These are phyloP conservation scores for Sympetrum striolatum DNA, from an alignment of 2,888 invertebrate genomes.

Conservation along the genomic window DNA sequence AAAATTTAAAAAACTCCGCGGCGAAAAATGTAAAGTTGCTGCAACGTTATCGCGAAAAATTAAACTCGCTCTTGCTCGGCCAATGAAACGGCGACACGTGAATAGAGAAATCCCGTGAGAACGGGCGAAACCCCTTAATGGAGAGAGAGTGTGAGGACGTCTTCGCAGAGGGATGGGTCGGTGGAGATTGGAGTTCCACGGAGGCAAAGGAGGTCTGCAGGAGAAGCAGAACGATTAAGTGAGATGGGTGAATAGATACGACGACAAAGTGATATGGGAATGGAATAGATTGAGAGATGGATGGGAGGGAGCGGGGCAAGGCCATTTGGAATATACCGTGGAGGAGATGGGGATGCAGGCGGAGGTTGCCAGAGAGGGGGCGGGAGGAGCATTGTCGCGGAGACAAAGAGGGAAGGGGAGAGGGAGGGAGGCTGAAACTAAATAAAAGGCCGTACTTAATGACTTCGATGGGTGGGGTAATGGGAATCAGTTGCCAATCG, in stretches of 20 bases:
- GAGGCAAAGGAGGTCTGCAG: neutral
- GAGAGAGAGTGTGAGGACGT: neutral
- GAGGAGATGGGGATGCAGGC: neutral
- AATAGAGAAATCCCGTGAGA: neutral
- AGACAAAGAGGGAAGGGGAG: neutral
- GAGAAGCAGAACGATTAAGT: neutral
- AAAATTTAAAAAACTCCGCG: too few species aligned
- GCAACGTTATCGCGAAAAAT: too few species aligned
- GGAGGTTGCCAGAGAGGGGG: neutral
- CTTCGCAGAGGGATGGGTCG: neutral
- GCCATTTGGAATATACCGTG: neutral
- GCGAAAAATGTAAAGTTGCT: too few species aligned
- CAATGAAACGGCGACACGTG: too few species aligned
- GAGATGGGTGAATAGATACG: neutral
- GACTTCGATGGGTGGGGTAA: slow-evolving; percentile 38
- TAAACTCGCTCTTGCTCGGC: too few species aligned
- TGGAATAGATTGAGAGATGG: neutral
- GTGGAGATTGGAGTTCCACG: neutral
- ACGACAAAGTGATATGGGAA: neutral
- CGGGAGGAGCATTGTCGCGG: neutral
- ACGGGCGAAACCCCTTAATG: neutral
- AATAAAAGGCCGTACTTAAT: slow-evolving; percentile 41
- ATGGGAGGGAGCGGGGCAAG: neutral
- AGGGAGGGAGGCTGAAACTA: neutral
- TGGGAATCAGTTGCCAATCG: slow-evolving; percentile 42